Evolutionary conservation across 2,888 invertebrate genomes (phyloP).

Genomic region (Tachina lurida): DNA sequence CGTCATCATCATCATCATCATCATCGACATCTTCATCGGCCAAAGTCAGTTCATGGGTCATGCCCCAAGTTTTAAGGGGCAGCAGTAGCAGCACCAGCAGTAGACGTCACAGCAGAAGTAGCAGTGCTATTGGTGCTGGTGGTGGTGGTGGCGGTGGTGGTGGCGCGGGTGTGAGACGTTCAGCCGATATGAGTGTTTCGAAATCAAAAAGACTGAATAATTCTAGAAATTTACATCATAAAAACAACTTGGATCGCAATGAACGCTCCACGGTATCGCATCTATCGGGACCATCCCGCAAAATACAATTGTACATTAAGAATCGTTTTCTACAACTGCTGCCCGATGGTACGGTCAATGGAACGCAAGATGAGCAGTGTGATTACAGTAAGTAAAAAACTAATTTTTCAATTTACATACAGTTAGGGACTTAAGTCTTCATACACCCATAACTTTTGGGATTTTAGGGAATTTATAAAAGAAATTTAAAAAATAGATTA

Average conservation of each 20-base stretch:
- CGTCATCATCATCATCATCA: slow-evolving; percentile 14
- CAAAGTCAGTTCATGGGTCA: slow-evolving; percentile 47
- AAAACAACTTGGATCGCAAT: slow-evolving; percentile 82
- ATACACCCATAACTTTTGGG: no score
- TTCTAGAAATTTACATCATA: slow-evolving; percentile 79
- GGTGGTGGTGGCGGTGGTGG: slow-evolving; percentile 66
- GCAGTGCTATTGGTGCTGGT: slow-evolving; percentile 8
- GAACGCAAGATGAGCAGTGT: slow-evolving; percentile 90
- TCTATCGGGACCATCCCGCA: slow-evolving; percentile 91
- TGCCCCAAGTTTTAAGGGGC: slow-evolving; percentile 18
- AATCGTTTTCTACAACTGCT: slow-evolving; percentile 91
- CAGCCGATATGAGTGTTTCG: slow-evolving; percentile 75
- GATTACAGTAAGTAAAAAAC: slow-evolving; percentile 90
- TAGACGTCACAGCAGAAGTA: slow-evolving; percentile 52
- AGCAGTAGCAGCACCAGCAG: slow-evolving; percentile 48
- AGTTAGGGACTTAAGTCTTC: background rate
- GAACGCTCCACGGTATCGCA: slow-evolving; percentile 92
- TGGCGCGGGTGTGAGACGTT: slow-evolving; percentile 70
- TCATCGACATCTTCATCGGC: slow-evolving; percentile 31
- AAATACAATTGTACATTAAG: slow-evolving; percentile 93
- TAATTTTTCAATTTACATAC: background rate
- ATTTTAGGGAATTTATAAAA: no score
- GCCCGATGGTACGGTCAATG: slow-evolving; percentile 93
- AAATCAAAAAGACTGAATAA: slow-evolving; percentile 83
- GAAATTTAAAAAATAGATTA: no score